Conservation (phyloP, 53 echinoderm and acorn worm genomes). For the Actinopyga echinites region DNA sequence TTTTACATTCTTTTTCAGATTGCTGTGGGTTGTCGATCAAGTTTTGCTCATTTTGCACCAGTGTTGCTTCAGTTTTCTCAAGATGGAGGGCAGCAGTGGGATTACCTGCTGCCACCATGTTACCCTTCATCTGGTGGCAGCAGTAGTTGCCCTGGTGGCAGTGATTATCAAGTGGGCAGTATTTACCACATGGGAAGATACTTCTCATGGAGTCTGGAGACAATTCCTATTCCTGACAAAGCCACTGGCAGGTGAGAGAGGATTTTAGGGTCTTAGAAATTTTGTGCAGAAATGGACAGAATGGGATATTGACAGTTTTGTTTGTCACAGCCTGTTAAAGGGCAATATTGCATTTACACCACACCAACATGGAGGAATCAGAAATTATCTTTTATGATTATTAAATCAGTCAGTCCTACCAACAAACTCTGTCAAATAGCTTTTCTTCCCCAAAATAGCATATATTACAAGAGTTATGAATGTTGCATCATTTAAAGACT, state of each 20-base stretch:
- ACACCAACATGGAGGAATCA: too few species aligned
- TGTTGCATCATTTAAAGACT: too few species aligned
- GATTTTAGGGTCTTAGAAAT: too few species aligned
- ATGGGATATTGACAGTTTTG: too few species aligned
- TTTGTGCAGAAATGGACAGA: too few species aligned
- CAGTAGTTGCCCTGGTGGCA: conserved; percentile 63
- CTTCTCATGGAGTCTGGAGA: conserved; percentile 52
- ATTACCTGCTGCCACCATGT: conserved; percentile 73
- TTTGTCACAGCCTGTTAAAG: too few species aligned
- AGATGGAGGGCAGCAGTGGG: conserved; percentile 87
- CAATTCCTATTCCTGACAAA: conserved; percentile 56
- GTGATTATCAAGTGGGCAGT: conserved; percentile 71
- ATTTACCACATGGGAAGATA: conserved; percentile 94
- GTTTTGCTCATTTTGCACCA: conserved; percentile 84
- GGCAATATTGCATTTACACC: too few species aligned
- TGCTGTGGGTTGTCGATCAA: conserved; percentile 78
- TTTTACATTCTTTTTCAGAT: conserved; percentile 50
- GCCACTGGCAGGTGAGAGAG: conserved; percentile 60
- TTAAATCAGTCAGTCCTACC: too few species aligned
- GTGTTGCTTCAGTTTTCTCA: conserved; percentile 84
- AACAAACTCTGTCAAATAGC: too few species aligned
- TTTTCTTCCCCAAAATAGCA: too few species aligned
- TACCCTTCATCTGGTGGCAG: conserved; percentile 71
- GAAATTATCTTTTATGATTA: too few species aligned
- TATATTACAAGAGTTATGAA: too few species aligned